Evolutionary conservation across 2,113 vertebrate species (phyloP).

Genomic region (Lucifuga dentata): DNA sequence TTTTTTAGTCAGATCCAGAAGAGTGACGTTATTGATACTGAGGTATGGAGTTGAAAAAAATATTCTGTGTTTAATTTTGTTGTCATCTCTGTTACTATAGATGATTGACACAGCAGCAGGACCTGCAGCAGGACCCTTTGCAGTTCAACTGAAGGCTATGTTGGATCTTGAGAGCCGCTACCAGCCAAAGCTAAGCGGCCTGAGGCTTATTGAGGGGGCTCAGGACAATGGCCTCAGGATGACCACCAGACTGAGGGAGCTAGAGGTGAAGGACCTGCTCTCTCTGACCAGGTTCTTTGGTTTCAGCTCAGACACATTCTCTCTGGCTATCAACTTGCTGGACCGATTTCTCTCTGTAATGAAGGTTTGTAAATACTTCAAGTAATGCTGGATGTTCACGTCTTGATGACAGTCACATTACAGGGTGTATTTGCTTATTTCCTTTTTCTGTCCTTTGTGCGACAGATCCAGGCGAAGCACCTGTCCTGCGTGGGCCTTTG

Average conservation of each 20-base stretch:
- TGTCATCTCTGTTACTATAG: slow-evolving; percentile 71
- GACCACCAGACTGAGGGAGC: slow-evolving; percentile 90
- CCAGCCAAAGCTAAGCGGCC: slow-evolving; percentile 91
- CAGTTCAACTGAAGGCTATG: slow-evolving; percentile 86
- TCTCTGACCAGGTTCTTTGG: slow-evolving; percentile 95
- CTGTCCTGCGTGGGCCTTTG: slow-evolving; percentile 94
- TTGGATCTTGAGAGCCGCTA: slow-evolving; percentile 87
- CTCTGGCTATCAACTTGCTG: slow-evolving; percentile 89
- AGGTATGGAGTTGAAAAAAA: too few relatives aligned
- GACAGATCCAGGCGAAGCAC: slow-evolving; percentile 96
- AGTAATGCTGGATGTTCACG: not conserved
- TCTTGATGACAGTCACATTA: not conserved
- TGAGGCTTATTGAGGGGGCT: slow-evolving; percentile 89
- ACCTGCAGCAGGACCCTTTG: slow-evolving; percentile 79
- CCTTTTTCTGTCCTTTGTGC: not conserved
- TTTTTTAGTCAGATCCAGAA: too few relatives aligned
- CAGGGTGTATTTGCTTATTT: not conserved
- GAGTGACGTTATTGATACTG: too few relatives aligned
- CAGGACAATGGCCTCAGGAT: slow-evolving; percentile 93
- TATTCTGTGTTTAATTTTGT: not conserved
- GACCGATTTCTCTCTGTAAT: slow-evolving; percentile 94
- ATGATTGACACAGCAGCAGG: slow-evolving; percentile 89
- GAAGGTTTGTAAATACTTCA: slow-evolving; percentile 86
- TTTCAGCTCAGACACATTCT: slow-evolving; percentile 92
- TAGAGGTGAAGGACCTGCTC: slow-evolving; percentile 94